phyloP scores from a whole-genome alignment of 2,888 invertebrate species.

The Meandrusa payeni region DNA sequence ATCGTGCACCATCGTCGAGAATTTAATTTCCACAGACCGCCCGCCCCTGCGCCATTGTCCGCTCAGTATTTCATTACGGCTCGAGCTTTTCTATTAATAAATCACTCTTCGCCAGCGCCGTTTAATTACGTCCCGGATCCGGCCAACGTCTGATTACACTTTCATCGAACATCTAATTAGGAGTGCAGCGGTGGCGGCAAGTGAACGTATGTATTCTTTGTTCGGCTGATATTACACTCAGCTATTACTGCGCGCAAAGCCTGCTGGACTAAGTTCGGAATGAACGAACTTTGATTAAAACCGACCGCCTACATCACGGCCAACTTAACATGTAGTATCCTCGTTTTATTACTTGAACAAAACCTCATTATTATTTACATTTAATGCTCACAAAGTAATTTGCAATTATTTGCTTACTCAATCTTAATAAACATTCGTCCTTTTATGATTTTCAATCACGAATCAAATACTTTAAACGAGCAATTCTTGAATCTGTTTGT shows the following conservation, averaged over 20 bases:
- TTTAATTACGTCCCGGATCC: constrained; percentile 79
- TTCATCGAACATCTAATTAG: constrained; percentile 81
- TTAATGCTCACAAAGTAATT: too few species aligned
- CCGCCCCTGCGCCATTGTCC: constrained; percentile 76
- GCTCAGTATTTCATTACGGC: constrained; percentile 80
- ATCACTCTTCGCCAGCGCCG: constrained; percentile 78
- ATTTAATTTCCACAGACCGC: constrained; percentile 76
- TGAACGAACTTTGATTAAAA: constrained; percentile 74
- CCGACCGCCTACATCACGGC: constrained; percentile 52
- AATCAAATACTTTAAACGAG: too few species aligned
- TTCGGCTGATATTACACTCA: constrained; percentile 64
- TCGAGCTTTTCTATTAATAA: constrained; percentile 81
- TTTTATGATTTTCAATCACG: too few species aligned
- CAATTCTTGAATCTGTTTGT: too few species aligned
- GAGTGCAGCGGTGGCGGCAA: constrained; percentile 64
- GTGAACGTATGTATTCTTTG: constrained; percentile 71
- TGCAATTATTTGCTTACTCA: too few species aligned
- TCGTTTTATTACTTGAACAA: constrained; percentile 11
- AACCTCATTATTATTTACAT: neutral
- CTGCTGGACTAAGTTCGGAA: constrained; percentile 61
- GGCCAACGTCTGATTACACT: constrained; percentile 78
- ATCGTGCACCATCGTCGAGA: constrained; percentile 59
- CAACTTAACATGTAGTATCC: constrained; percentile 26
- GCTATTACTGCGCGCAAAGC: constrained; percentile 58
- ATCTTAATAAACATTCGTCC: too few species aligned